Percentiles rank a stretch among this genome's conserved stretches.
Conservation (phyloP, 2,113 vertebrate species). For the Brachyistius frenatus region DNA sequence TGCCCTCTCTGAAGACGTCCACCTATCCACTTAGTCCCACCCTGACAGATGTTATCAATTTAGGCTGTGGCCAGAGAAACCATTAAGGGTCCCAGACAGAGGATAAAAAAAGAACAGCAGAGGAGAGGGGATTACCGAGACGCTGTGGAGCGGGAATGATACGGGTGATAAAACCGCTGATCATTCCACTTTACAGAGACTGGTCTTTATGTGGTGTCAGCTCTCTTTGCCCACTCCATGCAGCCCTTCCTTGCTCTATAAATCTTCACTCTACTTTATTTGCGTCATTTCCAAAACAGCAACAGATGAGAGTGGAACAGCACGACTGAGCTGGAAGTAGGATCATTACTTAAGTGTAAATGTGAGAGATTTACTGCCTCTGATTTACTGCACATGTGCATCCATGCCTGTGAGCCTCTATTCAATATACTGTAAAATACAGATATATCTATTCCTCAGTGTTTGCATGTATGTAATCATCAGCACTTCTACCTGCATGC, state of each 20-base stretch:
- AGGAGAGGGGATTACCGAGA: conserved; percentile 55
- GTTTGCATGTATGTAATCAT: conserved; percentile 1
- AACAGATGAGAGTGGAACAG: conserved; percentile 41
- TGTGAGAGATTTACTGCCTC: conserved; percentile 15
- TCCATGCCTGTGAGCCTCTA: not conserved
- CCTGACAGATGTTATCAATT: conserved; percentile 77
- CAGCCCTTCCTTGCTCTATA: conserved; percentile 9
- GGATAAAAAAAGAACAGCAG: conserved; percentile 35
- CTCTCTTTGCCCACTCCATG: conserved; percentile 33
- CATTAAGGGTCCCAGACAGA: conserved; percentile 60
- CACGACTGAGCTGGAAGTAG: conserved; percentile 28
- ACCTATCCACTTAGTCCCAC: conserved; percentile 45
- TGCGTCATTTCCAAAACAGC: conserved; percentile 44
- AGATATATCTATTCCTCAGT: conserved; percentile 27
- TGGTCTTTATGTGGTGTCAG: conserved; percentile 56
- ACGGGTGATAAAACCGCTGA: conserved; percentile 65
- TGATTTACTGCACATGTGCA: conserved; percentile 23
- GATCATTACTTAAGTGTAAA: conserved; percentile 44
- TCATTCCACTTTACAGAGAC: conserved; percentile 60
- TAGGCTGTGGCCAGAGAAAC: conserved; percentile 39
- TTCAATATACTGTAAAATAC: conserved; percentile 3
- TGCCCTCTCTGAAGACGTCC: conserved; percentile 43
- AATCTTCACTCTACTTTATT: conserved; percentile 43
- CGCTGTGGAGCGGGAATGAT: conserved; percentile 55
- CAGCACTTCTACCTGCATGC: not conserved